A percentile compares a stretch with the other conserved stretches of the same genome.
Conservation (phyloP, 1,140 invertebrate genomes). For the Ladona fulva region DNA sequence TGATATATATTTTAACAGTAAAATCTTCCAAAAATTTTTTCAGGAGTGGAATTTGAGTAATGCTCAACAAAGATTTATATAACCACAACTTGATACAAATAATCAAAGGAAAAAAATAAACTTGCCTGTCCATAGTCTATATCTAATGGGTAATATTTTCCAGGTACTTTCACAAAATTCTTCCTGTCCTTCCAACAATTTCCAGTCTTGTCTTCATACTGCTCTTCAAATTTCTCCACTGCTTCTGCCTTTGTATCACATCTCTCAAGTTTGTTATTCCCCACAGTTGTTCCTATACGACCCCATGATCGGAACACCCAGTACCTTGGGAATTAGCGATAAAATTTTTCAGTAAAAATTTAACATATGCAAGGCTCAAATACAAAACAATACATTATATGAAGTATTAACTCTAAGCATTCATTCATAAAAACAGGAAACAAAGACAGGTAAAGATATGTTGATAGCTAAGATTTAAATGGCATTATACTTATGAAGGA, state of each 20-base stretch:
- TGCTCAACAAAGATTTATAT: no score
- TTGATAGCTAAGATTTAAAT: no score
- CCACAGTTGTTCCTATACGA: conserved; percentile 87
- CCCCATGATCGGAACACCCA: conserved; percentile 91
- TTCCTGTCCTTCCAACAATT: conserved; percentile 64
- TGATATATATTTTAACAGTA: no score
- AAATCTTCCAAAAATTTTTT: not conserved
- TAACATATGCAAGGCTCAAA: no score
- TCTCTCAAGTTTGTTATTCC: conserved; percentile 64
- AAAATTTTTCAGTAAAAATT: no score
- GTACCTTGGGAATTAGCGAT: conserved; percentile 44
- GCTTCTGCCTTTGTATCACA: conserved; percentile 47
- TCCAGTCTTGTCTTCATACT: conserved; percentile 78
- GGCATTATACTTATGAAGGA: no score
- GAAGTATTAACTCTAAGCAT: no score
- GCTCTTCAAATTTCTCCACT: conserved; percentile 50
- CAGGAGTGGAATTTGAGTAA: not conserved
- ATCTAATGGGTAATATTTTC: conserved; percentile 81
- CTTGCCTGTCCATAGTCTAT: conserved; percentile 67
- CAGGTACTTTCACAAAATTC: conserved; percentile 69
- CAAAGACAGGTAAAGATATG: no score
- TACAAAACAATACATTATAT: no score
- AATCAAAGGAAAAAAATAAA: not conserved
- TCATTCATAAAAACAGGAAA: no score
- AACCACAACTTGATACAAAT: not conserved